Evolutionary conservation across 2,797 vertebrate species (phyloP), one percentile per base, ranked within the genome.

Genomic region (Calcarius lapponicus): DNA sequence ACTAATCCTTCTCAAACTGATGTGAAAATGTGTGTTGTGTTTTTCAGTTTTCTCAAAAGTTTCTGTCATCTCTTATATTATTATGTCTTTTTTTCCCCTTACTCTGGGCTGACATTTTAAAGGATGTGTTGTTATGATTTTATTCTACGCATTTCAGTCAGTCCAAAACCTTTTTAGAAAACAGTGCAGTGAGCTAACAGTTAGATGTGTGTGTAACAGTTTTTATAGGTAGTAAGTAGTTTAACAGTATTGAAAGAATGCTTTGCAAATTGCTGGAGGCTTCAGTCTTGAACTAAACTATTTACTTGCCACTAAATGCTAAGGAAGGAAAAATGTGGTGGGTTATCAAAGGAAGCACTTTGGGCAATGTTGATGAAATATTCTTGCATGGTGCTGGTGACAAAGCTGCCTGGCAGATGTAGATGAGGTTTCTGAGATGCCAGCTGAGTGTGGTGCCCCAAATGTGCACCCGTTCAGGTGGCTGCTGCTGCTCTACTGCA

Each of bases 401-500:
- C 36, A 58, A 9, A 43, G 19, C 29, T 74, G 32, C 17, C 5
- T 38, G 42, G 58, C 31, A 69, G 73, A 42, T 25, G 48, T 20
- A 29, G 14, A 0, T 17, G 66, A 58, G 11, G 40, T 62, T 70
- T 80, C 67, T 47, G 79, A 84, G 58, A 7, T 50, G 42, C 32
- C 61, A 78, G 3, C 57, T 71, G 61, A 5, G 42, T 34, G 17
- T 14, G 12, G 8, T 80, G 57, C 60, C 86, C n/a, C 62, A 72
- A 32, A 50, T 4, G 7, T 71, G 19, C 29, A 4, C 11, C 13
- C 53, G 42, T 50, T 83, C 24, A 18, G 53, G 34, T 67, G 61
- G 31, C 45, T 78, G 6, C 53, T 76, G 36, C 34, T 65, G 1
- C 43, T 34, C 34, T 69, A 0, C 32, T 29, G 0, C 6, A 0